Evolutionary conservation across 2,113 vertebrate species (phyloP).

Genomic region (Cyanoderma ruficeps): DNA sequence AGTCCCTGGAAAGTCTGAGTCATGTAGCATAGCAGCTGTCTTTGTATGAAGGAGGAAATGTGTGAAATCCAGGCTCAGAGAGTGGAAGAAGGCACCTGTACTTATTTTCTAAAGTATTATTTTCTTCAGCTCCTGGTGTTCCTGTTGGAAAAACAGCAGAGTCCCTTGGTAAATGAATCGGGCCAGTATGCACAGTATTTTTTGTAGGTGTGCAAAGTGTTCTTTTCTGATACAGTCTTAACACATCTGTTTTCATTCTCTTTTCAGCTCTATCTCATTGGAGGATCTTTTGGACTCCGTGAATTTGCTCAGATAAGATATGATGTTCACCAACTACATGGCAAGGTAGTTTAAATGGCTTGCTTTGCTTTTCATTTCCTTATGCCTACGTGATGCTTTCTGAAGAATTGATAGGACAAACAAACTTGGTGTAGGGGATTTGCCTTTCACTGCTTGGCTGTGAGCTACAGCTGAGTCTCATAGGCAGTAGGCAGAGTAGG

Average conservation of each 20-base stretch:
- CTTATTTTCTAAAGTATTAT: background rate
- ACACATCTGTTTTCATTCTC: background rate
- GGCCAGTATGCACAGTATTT: background rate
- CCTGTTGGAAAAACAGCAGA: background rate
- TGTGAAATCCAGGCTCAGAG: background rate
- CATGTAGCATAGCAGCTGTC: background rate
- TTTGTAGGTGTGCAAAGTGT: background rate
- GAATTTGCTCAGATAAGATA: constrained; percentile 95
- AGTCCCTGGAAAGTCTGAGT: background rate
- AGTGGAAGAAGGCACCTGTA: background rate
- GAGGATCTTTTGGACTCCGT: constrained; percentile 91
- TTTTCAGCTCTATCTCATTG: constrained; percentile 87
- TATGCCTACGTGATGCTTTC: background rate
- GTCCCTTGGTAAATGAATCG: background rate
- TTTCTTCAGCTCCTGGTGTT: background rate
- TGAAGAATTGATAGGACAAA: background rate
- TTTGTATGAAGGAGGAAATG: background rate
- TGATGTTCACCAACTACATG: constrained; percentile 82
- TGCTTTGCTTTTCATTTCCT: background rate
- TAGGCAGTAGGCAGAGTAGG: background rate
- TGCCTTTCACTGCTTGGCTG: background rate
- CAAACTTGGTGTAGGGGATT: background rate
- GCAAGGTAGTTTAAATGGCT: constrained; percentile 76
- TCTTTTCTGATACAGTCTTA: background rate
- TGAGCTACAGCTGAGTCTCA: background rate